A percentile compares a stretch with the other conserved stretches of the same genome.
These are phyloP conservation scores for Penaeus chinensis DNA, from an alignment of 1,140 invertebrate genomes.

Conservation along the genomic window DNA sequence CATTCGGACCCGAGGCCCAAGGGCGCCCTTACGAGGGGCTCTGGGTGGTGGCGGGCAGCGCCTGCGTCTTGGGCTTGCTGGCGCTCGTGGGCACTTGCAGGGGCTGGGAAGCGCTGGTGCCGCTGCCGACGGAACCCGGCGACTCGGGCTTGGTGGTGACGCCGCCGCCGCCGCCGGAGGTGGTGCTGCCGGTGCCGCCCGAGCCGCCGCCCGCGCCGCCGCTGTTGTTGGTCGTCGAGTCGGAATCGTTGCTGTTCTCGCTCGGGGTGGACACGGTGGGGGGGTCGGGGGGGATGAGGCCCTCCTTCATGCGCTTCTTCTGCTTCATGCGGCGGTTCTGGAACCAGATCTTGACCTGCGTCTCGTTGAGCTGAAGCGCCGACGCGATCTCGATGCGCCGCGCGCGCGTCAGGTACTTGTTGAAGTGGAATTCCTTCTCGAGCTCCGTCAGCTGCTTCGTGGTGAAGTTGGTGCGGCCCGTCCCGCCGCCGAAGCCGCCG, in stretches of 20 bases:
- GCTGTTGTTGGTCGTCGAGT: slow-evolving; percentile 57
- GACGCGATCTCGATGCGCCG: slow-evolving; percentile 97
- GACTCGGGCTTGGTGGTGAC: slow-evolving; percentile 45
- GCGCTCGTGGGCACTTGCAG: slow-evolving; percentile 47
- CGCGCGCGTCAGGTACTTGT: slow-evolving; percentile 97
- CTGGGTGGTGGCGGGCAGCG: slow-evolving; percentile 63
- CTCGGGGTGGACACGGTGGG: slow-evolving; percentile 62
- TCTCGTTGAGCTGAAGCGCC: slow-evolving; percentile 95
- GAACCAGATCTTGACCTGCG: slow-evolving; percentile 92
- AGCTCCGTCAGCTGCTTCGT: slow-evolving; percentile 99
- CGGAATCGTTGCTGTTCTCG: slow-evolving; percentile 63
- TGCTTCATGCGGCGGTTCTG: slow-evolving; percentile 94
- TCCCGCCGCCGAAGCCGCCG: slow-evolving; percentile 66
- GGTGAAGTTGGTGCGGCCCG: slow-evolving; percentile 96
- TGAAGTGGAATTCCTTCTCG: slow-evolving; percentile 99
- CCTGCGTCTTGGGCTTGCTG: slow-evolving; percentile 62
- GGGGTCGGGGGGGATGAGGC: slow-evolving; percentile 78
- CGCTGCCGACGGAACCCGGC: slow-evolving; percentile 36
- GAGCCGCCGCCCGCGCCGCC: slow-evolving; percentile 42
- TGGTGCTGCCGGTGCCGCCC: neutral
- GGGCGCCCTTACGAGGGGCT: slow-evolving; percentile 58
- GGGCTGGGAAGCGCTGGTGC: slow-evolving; percentile 41
- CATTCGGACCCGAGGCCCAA: slow-evolving; percentile 38
- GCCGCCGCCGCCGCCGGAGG: slow-evolving; percentile 30
- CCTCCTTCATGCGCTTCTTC: slow-evolving; percentile 93